phyloP scores from a whole-genome alignment of 2,113 vertebrate genomes.

The Climacteris rufus region DNA sequence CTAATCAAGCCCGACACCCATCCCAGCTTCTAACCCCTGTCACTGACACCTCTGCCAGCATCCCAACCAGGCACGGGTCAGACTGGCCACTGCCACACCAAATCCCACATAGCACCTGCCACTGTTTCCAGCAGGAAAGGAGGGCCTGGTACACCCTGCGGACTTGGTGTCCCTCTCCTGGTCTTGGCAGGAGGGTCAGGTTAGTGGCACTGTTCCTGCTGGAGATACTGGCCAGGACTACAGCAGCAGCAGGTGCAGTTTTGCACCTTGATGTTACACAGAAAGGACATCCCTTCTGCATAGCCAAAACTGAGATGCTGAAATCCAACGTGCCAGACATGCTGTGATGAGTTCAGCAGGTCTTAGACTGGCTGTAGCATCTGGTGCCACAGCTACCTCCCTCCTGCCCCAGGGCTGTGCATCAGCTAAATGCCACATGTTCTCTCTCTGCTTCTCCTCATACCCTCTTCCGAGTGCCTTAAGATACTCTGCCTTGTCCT shows the following conservation, averaged over 20 bases:
- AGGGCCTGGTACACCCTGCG: accelerated
- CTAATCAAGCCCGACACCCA: neutral
- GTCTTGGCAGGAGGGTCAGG: neutral
- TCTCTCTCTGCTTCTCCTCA: neutral
- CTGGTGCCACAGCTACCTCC: too few species aligned
- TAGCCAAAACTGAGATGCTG: neutral
- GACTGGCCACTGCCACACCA: accelerated
- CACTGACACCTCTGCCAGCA: neutral
- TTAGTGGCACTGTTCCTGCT: accelerated
- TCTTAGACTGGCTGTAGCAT: neutral
- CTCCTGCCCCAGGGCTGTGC: neutral
- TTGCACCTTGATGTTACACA: neutral
- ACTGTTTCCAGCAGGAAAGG: neutral
- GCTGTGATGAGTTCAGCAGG: neutral
- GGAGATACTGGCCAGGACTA: neutral
- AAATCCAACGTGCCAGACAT: accelerated
- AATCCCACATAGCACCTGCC: neutral
- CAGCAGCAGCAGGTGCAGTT: neutral
- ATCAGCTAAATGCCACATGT: neutral
- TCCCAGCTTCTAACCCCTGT: accelerated
- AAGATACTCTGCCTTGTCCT: neutral
- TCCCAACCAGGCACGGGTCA: accelerated
- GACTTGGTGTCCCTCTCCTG: neutral
- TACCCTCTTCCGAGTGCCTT: neutral
- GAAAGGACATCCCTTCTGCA: neutral